Evolutionary conservation across 2,888 invertebrate species (phyloP).

Genomic region (Formica aserva): DNA sequence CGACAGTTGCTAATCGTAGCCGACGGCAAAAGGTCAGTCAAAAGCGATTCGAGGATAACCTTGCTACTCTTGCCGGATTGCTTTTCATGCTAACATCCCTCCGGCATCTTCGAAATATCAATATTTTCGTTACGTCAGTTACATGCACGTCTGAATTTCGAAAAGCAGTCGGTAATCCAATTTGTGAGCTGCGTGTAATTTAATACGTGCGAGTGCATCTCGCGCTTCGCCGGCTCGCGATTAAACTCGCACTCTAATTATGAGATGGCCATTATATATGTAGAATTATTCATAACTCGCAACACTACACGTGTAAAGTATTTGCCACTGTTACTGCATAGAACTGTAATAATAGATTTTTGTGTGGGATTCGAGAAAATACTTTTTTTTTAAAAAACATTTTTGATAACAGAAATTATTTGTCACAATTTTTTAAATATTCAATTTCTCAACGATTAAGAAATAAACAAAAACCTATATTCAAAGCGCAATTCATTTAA

Average conservation of each 20-base stretch:
- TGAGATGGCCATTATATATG: not conserved
- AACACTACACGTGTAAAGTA: not conserved
- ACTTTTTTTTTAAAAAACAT: not conserved
- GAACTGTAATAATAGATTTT: not conserved
- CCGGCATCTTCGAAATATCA: slow-evolving; percentile 41
- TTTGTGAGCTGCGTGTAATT: slow-evolving; percentile 32
- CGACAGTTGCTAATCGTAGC: slow-evolving; percentile 48
- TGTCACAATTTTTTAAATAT: not conserved
- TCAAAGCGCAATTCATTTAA: not conserved
- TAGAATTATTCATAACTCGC: slow-evolving; percentile 17
- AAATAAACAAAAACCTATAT: not conserved
- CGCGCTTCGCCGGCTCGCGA: not conserved
- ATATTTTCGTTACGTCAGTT: slow-evolving; percentile 25
- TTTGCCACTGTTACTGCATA: not conserved
- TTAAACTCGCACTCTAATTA: slow-evolving; percentile 29
- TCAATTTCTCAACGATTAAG: not conserved
- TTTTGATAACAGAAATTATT: not conserved
- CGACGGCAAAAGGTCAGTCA: slow-evolving; percentile 22
- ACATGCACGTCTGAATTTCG: not conserved
- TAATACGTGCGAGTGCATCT: slow-evolving; percentile 4
- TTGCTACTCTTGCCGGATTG: slow-evolving; percentile 10
- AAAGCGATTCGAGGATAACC: slow-evolving; percentile 24
- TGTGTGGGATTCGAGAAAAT: not conserved
- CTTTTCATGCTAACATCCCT: slow-evolving; percentile 40
- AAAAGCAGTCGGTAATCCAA: slow-evolving; percentile 18